phyloP scores from a whole-genome alignment of 1,140 invertebrate genomes.

The Plectus sambesii region DNA sequence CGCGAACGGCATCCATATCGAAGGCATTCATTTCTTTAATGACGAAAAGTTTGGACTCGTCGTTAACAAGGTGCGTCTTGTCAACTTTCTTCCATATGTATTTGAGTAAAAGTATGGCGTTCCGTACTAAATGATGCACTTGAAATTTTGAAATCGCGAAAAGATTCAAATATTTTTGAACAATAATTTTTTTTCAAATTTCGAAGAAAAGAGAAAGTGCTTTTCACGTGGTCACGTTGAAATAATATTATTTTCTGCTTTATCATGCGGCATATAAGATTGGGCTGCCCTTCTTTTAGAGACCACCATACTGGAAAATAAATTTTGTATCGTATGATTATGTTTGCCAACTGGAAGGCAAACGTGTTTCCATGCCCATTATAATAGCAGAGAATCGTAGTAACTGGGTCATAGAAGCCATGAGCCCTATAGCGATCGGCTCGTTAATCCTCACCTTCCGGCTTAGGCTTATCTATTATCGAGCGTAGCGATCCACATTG shows the following conservation, averaged over 20 bases:
- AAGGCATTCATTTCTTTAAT: no score
- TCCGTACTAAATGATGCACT: conserved; percentile 8
- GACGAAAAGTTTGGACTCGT: conserved; percentile 13
- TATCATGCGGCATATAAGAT: conserved; percentile 2
- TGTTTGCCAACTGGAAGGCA: neutral
- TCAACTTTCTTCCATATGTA: conserved; percentile 11
- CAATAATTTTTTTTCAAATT: no score
- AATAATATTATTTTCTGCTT: neutral
- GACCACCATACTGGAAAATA: neutral
- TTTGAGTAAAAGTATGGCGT: conserved; percentile 9
- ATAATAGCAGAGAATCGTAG: neutral
- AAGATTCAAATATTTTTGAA: no score
- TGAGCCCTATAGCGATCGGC: neutral
- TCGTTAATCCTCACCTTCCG: neutral
- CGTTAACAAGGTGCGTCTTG: conserved; percentile 13
- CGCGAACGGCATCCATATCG: no score
- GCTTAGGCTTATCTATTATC: no score
- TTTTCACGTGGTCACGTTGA: conserved; percentile 2
- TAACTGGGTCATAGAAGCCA: neutral
- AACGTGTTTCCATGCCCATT: conserved; percentile 2
- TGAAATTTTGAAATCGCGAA: neutral
- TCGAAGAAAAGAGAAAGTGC: no score
- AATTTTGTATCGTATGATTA: conserved; percentile 1
- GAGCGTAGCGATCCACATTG: no score
- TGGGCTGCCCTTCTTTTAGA: conserved; percentile 1